These are phyloP conservation scores for Lycorma delicatula DNA, from an alignment of 1,140 invertebrate genomes.

Conservation along the genomic window DNA sequence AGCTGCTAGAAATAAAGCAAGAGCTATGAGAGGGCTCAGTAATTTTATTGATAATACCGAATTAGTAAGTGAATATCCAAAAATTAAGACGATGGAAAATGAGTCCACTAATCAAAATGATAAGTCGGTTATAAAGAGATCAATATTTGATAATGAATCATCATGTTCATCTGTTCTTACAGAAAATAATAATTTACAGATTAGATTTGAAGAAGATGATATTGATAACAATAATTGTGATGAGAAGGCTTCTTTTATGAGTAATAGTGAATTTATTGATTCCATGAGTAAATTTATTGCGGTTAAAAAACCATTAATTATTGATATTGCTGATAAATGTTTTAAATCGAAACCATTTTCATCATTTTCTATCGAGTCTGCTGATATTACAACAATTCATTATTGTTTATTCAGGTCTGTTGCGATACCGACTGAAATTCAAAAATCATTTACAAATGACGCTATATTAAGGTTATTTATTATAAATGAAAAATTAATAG, in stretches of 20 bases:
- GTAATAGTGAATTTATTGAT: background rate
- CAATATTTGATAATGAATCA: background rate
- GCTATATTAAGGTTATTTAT: conserved; percentile 61
- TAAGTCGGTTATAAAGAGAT: background rate
- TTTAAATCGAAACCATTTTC: background rate
- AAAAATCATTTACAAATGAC: conserved; percentile 56
- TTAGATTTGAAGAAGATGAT: background rate
- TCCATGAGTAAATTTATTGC: background rate
- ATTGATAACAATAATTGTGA: background rate
- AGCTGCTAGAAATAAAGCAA: conserved; percentile 2
- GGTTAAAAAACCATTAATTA: background rate
- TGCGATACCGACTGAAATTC: conserved; percentile 53
- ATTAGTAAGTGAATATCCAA: too few relatives aligned
- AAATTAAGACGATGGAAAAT: too few relatives aligned
- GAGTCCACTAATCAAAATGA: too few relatives aligned
- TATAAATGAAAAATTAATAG: conserved; percentile 52
- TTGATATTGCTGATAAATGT: background rate
- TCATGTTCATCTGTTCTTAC: background rate
- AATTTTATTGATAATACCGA: too few relatives aligned
- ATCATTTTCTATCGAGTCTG: background rate
- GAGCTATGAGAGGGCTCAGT: too few relatives aligned
- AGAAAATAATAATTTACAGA: background rate
- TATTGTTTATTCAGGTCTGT: conserved; percentile 33
- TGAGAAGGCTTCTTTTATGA: background rate
- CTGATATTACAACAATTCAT: conserved; percentile 8